Base-by-base conservation (phyloP, 2,113 vertebrate species). In the Ascaphus truei region DNA sequence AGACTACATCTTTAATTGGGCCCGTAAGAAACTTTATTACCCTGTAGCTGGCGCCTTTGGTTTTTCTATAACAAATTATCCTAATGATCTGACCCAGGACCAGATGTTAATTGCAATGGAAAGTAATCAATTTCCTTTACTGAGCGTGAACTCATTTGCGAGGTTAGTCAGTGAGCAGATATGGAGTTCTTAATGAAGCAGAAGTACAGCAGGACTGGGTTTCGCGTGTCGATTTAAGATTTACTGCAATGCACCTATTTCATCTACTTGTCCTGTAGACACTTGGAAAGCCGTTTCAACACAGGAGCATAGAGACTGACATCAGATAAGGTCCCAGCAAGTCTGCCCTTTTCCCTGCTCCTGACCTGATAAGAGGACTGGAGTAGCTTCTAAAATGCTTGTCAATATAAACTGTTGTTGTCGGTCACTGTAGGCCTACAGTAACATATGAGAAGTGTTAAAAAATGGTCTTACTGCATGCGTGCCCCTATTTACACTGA, bases 71-170 rank as follows among this genome's bases (percentile, higher is more conserved):
- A 86, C 85, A 90, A 91, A 88, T 90, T 88, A 90, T 87, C 86
- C 85, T 90, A 88, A 91, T 75, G 82, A 89, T 85, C 82, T 91
- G 90, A 90, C 86, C 87, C 72, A 43, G 80, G 85, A 88, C 84
- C 84, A 91, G 85, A 87, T 89, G 86, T 90, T 92, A 91, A 92
- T 91, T 91, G 83, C 86, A 88, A 87, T 76, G 79, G 85, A 90
- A 89, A 88, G 85, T 91, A 90, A 91, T 91, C 88, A 91, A 89
- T 92, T 91, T 91, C 83, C 85, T 87, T 87, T 86, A 85, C 85
- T 85, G 85, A 88, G 82, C 77, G 60, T 73, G 81, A 86, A 83
- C 84, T 88, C n/a, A 68, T 84, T 84, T 86, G 84, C 82, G 85
- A 85, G 85, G 84, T 83, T 86, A 75, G 77, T 79, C 72, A 73